These are phyloP conservation scores for Trichopoda pennipes DNA, from an alignment of 2,888 invertebrate species.

Conservation along the genomic window DNA sequence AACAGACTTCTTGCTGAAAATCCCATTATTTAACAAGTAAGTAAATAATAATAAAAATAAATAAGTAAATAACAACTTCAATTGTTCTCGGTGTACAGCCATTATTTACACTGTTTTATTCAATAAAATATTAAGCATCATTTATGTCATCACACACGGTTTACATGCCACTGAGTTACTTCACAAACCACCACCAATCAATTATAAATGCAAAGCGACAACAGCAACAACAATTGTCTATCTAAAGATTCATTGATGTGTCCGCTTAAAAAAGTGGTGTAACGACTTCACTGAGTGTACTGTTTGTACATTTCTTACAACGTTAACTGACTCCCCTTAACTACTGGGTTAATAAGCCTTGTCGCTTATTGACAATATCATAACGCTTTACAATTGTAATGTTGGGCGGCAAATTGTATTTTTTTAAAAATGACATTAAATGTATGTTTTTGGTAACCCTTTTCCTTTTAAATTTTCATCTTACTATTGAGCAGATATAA, in stretches of 20 bases:
- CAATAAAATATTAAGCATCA: slow-evolving; percentile 43
- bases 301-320: slow-evolving; percentile 17
- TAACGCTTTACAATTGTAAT: background rate
- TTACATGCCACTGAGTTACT: slow-evolving; percentile 53
- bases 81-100: slow-evolving; percentile 31
- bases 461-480: slow-evolving; percentile 42
- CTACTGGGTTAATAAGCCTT: slow-evolving; percentile 34
- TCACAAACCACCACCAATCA: slow-evolving; percentile 33
- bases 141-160: slow-evolving; percentile 19
- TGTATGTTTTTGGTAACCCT: slow-evolving; percentile 37
- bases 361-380: background rate
- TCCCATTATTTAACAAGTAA: no score
- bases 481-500: slow-evolving; percentile 11
- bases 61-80: background rate
- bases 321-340: slow-evolving; percentile 37
- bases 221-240: slow-evolving; percentile 22
- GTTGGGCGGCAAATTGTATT: background rate
- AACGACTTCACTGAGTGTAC: no score
- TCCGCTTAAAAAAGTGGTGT: slow-evolving; percentile 42
- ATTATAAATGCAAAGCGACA: slow-evolving; percentile 10
- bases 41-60: no score
- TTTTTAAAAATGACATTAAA: slow-evolving; percentile 5
- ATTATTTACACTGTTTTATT: slow-evolving; percentile 39
- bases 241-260: slow-evolving; percentile 61
- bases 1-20: no score